Evolutionary conservation across 2,797 vertebrate genomes (phyloP).

Genomic region (Myripristis murdjan): DNA sequence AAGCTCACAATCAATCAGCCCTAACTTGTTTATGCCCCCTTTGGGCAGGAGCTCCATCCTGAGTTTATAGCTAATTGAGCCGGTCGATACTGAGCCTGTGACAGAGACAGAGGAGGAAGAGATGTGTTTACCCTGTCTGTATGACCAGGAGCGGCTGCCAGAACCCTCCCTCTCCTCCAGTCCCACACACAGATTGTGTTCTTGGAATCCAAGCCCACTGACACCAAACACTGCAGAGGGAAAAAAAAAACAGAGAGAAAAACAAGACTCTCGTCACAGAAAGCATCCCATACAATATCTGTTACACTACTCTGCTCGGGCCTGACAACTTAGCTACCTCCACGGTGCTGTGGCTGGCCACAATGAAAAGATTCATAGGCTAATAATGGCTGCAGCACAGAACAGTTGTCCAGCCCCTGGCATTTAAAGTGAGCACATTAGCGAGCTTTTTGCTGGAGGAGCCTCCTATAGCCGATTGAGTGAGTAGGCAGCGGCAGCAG

Average conservation of each 20-base stretch:
- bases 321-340: constrained; percentile 44
- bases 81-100: constrained; percentile 66
- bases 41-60: constrained; percentile 52
- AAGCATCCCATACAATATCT: constrained; percentile 52
- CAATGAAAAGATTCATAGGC: constrained; percentile 49
- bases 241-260: constrained; percentile 63
- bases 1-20: constrained; percentile 75
- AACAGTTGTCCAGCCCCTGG: constrained; percentile 80
- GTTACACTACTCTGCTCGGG: constrained; percentile 53
- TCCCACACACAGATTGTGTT: constrained; percentile 99
- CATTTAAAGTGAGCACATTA: constrained; percentile 69
- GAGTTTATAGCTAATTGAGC: constrained; percentile 60
- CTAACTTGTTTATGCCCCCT: constrained; percentile 75
- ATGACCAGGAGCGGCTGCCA: constrained; percentile 96
- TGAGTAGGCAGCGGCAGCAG: constrained; percentile 71
- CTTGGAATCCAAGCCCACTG: constrained; percentile 98
- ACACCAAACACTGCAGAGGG: constrained; percentile 93
- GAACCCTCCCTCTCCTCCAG: constrained; percentile 96
- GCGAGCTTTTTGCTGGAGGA: constrained; percentile 76
- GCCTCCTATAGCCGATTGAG: constrained; percentile 74
- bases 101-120: constrained; percentile 49
- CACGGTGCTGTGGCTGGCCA: constrained; percentile 50
- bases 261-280: constrained; percentile 22
- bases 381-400: constrained; percentile 69
- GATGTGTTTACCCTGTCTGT: constrained; percentile 94